Evolutionary conservation across 2,113 vertebrate genomes (phyloP).

Genomic region (Ciconia stormi): DNA sequence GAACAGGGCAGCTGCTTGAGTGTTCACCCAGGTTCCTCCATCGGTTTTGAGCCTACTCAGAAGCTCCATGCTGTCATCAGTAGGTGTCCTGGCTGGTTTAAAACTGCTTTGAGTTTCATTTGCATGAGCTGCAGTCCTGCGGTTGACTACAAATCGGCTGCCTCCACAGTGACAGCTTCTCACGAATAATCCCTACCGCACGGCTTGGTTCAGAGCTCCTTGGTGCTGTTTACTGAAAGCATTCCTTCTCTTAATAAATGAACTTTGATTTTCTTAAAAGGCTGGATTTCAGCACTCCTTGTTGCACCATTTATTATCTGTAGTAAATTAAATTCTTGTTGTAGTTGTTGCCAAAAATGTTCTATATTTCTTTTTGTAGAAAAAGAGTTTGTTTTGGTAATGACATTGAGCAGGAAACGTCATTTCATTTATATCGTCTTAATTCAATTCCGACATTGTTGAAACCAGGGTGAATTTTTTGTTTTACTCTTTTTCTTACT

Average conservation of each 20-base stretch:
- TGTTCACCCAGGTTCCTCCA: neutral
- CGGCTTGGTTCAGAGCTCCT: neutral
- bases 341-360: neutral
- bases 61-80: neutral
- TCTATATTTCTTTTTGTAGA: neutral
- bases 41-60: neutral
- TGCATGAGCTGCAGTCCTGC: neutral
- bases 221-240: neutral
- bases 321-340: neutral
- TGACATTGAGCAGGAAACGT: neutral
- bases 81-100: neutral
- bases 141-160: neutral
- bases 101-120: neutral
- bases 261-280: neutral
- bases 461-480: neutral
- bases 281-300: neutral
- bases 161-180: neutral
- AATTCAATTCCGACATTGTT: neutral
- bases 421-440: neutral
- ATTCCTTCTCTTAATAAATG: neutral
- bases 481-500: neutral
- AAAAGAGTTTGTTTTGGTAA: neutral
- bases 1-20: neutral
- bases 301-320: neutral
- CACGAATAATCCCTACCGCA: fast-evolving